Conservation (phyloP, 2,113 vertebrate genomes). For the Spea bombifrons region DNA sequence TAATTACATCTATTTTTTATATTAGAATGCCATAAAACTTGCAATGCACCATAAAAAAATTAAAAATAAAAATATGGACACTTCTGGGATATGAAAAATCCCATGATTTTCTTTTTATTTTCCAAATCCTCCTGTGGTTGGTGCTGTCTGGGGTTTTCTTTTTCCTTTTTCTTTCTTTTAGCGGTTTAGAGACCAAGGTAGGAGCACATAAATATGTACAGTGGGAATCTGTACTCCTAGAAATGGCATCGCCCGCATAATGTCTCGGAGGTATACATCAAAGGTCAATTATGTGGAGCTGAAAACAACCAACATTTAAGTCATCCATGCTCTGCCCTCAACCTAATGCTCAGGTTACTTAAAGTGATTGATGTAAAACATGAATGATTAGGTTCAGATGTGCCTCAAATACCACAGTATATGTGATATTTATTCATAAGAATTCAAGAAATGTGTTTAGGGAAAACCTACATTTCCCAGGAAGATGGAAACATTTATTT, state of each 20-base stretch:
- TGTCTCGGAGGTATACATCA: conserved; percentile 36
- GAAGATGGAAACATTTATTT: conserved; percentile 34
- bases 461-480: not conserved
- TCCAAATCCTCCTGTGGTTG: too few relatives aligned
- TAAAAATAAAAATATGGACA: too few relatives aligned
- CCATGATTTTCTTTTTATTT: too few relatives aligned
- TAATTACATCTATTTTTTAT: too few relatives aligned
- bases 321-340: conserved; percentile 18
- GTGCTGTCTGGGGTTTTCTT: conserved; percentile 1
- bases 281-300: conserved; percentile 40
- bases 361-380: conserved; percentile 43
- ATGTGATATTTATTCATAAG: conserved; percentile 27
- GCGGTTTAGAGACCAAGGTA: conserved; percentile 10
- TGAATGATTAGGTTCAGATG: conserved; percentile 47
- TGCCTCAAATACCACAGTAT: conserved; percentile 36
- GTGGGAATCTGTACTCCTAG: conserved; percentile 40
- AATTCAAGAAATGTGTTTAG: conserved; percentile 31
- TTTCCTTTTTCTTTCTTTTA: not conserved
- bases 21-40: too few relatives aligned
- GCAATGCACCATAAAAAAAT: too few relatives aligned
- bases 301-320: conserved; percentile 29
- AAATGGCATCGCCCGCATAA: conserved; percentile 19
- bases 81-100: too few relatives aligned
- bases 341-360: conserved; percentile 25
- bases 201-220: conserved; percentile 34